Base-by-base conservation (phyloP, 2,797 vertebrate species). In the Danio aesculapii region DNA sequence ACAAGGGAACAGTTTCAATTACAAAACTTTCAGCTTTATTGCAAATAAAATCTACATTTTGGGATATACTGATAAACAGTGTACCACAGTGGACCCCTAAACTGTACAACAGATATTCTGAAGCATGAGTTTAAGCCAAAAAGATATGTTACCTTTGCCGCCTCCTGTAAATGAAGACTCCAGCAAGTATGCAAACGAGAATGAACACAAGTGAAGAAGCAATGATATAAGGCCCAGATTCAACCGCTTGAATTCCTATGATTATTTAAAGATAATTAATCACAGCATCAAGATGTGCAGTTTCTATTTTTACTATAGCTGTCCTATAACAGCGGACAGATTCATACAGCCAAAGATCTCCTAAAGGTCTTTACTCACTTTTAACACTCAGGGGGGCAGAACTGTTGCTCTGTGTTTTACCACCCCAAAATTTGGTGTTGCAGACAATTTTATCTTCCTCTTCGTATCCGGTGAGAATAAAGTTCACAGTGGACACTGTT, bases 401-500 rank as follows among this genome's bases (percentile, higher is more conserved):
- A 30, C 30, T 84, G 46, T 47, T 87, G 8, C 71, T 58, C 76
- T 84, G 84, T 66, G 76, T 47, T 70, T 87, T 92, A 67, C 17
- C 57, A 2, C 46, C 19, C 90, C 89, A 90, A 75, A 82, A 92
- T n/a, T 2, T 61, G 14, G 88, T 88, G 3, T 61, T 88, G 72
- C 90, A 92, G 47, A 76, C 84, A 0, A 93, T 71, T 57, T 16
- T 80, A 58, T 71, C 83, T 47, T 69, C 59, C 13, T 88, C 63
- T 5, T 92, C 90, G 75, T 88, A 88, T 52, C 52, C 85, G 1
- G 84, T 71, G 50, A 84, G 89, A n/a, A 64, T 72, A 41, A 90
- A 91, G 6, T 74, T 89, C 53, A 92, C 83, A 5, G 71, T 83
- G n/a, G 90, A 92, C 12, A 79, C 85, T 4, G 79, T 90, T 81